Evolutionary conservation across 23 tunicate genomes (phyloP).

Genomic region (Ascidia mentula): DNA sequence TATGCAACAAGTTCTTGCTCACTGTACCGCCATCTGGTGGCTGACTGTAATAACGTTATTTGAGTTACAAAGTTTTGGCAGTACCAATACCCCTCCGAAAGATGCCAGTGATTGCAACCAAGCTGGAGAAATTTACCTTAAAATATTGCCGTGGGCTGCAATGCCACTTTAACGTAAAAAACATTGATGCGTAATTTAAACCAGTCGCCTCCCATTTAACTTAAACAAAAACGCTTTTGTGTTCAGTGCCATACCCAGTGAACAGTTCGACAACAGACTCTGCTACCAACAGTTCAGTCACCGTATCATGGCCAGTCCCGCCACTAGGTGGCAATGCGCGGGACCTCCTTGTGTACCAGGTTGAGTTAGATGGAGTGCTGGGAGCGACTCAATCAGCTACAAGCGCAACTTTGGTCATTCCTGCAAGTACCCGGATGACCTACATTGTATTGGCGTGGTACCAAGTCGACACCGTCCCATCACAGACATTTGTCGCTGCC

Average conservation of each 20-base stretch:
- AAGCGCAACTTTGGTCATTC: background rate
- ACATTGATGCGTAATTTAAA: too few relatives aligned
- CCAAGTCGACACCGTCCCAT: background rate
- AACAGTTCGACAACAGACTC: background rate
- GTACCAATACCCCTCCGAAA: too few relatives aligned
- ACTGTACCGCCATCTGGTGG: too few relatives aligned
- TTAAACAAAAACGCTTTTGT: background rate
- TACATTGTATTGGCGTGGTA: background rate
- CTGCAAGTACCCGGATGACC: background rate
- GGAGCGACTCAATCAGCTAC: background rate
- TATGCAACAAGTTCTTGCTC: too few relatives aligned
- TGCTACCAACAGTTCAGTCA: background rate
- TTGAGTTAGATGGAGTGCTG: background rate
- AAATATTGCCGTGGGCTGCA: too few relatives aligned
- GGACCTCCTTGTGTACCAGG: background rate
- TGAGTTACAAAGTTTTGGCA: too few relatives aligned
- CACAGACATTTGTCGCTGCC: background rate
- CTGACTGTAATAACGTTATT: too few relatives aligned
- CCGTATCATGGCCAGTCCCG: background rate
- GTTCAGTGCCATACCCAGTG: background rate
- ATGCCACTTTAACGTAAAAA: too few relatives aligned
- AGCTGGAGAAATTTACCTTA: too few relatives aligned
- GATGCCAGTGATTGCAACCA: too few relatives aligned
- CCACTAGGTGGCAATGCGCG: background rate
- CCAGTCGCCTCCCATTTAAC: too few relatives aligned